Conservation (phyloP, 2,797 vertebrate species). For the Mormyrus proboscirostris region DNA sequence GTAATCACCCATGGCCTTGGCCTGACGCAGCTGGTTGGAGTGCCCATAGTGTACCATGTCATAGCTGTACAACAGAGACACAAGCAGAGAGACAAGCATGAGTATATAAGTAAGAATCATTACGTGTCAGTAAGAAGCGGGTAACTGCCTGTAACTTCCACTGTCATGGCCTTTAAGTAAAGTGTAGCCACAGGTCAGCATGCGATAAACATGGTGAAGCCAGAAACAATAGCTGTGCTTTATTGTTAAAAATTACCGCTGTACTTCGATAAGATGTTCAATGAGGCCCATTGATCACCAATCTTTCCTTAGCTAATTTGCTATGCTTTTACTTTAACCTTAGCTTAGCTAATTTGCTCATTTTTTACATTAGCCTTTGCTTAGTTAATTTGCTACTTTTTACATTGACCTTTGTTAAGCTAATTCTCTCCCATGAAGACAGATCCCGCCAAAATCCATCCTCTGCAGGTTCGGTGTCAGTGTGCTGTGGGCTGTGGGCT, state of each 20-base stretch:
- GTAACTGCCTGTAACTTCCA: neutral
- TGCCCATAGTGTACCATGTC: conserved; percentile 99
- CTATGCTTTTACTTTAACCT: neutral
- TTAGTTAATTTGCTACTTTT: neutral
- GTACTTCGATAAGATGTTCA: neutral
- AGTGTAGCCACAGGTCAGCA: neutral
- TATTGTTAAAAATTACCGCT: neutral
- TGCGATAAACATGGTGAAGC: neutral
- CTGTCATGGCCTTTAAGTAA: neutral
- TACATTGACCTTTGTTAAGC: neutral
- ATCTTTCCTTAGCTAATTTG: neutral
- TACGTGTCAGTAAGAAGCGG: neutral
- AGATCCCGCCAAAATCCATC: neutral
- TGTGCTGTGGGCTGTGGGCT: neutral
- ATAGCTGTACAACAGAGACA: conserved; percentile 63
- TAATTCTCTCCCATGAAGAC: neutral
- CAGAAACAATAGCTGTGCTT: neutral
- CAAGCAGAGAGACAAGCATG: neutral
- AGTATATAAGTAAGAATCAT: neutral
- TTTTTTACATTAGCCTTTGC: too few relatives aligned
- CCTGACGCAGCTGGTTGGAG: conserved; percentile 94
- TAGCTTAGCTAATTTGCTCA: neutral
- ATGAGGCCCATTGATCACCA: neutral
- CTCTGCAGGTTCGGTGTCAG: neutral
- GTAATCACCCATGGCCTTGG: conserved; percentile 89